A percentile compares a stretch with the other conserved stretches of the same genome.
Conservation (phyloP, 2,888 invertebrate genomes). For the Dilophus febrilis region DNA sequence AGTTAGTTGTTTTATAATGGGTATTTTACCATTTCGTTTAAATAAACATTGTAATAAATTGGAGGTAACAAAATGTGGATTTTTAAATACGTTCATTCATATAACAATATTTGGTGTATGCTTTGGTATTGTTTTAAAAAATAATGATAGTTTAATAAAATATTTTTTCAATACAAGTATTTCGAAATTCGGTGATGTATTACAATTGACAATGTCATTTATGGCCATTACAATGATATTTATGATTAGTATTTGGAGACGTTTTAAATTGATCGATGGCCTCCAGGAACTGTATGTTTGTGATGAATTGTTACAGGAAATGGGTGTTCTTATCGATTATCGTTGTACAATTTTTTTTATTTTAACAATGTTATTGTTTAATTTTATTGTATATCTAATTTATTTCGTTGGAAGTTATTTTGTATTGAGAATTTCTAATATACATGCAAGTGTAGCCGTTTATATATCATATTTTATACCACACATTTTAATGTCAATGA, state of each 20-base stretch:
- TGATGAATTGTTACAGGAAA: constrained; percentile 3
- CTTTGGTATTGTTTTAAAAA: neutral
- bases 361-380: neutral
- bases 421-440: constrained; percentile 1
- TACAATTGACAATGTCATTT: neutral
- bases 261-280: too few species aligned
- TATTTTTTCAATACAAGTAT: neutral
- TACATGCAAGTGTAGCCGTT: constrained; percentile 2
- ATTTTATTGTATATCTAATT: constrained; percentile 5
- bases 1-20: too few species aligned
- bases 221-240: neutral
- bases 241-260: neutral
- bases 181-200: neutral
- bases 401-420: constrained; percentile 4
- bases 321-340: constrained; percentile 5
- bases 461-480: constrained; percentile 5
- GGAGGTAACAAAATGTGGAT: constrained; percentile 3
- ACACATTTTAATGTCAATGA: constrained; percentile 4
- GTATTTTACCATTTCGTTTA: too few species aligned
- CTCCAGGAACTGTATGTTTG: neutral
- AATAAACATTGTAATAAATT: neutral
- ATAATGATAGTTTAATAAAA: neutral
- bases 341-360: constrained; percentile 5
- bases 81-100: neutral
- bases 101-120: constrained; percentile 1